A percentile compares a stretch with the other conserved stretches of the same genome.
These are phyloP conservation scores for Corydoras maculifer DNA, from an alignment of 2,113 vertebrate species.

Conservation along the genomic window DNA sequence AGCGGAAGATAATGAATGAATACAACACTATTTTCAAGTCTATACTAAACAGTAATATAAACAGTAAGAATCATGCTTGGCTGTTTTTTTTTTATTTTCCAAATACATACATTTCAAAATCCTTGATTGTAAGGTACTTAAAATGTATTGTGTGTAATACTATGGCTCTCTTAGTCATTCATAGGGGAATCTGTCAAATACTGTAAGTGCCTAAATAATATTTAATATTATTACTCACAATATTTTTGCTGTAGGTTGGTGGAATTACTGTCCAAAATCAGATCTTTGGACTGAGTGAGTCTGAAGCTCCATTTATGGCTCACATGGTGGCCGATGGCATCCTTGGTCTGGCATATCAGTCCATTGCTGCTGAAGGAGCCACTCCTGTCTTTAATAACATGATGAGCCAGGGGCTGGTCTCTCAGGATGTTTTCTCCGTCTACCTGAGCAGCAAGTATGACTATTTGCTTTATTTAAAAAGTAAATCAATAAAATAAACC, in stretches of 20 bases:
- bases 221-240: not conserved
- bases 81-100: too few species aligned
- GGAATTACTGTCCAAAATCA: conserved; percentile 57
- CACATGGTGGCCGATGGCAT: conserved; percentile 51
- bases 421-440: conserved; percentile 50
- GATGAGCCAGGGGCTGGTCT: conserved; percentile 46
- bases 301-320: conserved; percentile 53
- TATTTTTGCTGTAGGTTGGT: conserved; percentile 50
- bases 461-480: not conserved
- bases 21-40: too few species aligned
- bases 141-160: too few species aligned
- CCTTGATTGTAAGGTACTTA: too few species aligned
- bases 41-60: too few species aligned
- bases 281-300: conserved; percentile 67
- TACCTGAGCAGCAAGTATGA: conserved; percentile 50
- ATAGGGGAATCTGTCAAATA: too few species aligned
- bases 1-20: too few species aligned
- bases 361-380: conserved; percentile 43
- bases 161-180: too few species aligned
- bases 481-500: not conserved
- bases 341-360: conserved; percentile 55
- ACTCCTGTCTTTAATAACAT: conserved; percentile 58
- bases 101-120: too few species aligned
- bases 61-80: too few species aligned
- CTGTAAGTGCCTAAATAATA: not conserved